These are phyloP conservation scores for Ligdia adustata DNA, from an alignment of 2,888 invertebrate genomes.

Conservation along the genomic window DNA sequence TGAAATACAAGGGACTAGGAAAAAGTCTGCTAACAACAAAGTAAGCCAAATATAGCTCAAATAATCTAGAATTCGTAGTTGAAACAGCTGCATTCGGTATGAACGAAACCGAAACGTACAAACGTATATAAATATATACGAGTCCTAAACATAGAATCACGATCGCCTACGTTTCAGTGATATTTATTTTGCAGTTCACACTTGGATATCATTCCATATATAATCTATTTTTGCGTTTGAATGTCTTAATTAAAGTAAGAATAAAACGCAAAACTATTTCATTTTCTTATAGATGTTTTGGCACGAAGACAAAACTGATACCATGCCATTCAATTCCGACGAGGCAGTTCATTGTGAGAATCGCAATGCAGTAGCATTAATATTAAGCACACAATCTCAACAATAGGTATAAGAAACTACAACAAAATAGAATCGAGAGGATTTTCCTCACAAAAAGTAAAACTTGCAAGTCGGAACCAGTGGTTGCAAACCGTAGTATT, in stretches of 20 bases:
- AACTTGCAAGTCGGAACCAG: conserved; percentile 33
- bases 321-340: conserved; percentile 6
- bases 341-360: conserved; percentile 2
- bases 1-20: no score
- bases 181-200: conserved; percentile 21
- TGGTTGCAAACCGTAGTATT: conserved; percentile 42
- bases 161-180: conserved; percentile 20
- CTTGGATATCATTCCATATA: no score
- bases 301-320: conserved; percentile 39
- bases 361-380: conserved; percentile 9
- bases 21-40: no score
- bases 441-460: conserved; percentile 6
- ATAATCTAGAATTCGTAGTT: background rate
- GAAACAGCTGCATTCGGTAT: background rate
- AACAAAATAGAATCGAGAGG: background rate
- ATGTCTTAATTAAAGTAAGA: no score
- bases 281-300: conserved; percentile 42
- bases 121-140: background rate
- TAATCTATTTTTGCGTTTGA: no score
- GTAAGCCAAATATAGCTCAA: no score
- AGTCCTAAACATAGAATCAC: conserved; percentile 18
- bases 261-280: no score
- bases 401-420: background rate
- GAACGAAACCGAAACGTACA: background rate
- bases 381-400: background rate